phyloP scores from a whole-genome alignment of 2,888 invertebrate species.

The Hoplodrina ambigua region DNA sequence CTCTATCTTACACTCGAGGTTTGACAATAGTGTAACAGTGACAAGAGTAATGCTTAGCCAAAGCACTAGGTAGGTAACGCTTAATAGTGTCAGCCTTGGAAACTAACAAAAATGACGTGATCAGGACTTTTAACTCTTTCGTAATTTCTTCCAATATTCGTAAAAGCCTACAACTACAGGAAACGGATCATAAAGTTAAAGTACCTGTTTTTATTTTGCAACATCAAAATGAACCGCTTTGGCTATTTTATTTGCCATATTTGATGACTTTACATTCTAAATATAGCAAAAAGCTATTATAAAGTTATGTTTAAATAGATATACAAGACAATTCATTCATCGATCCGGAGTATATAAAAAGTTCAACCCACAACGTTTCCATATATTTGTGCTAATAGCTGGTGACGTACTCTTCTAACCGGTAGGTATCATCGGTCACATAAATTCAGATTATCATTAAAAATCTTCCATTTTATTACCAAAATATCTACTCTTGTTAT shows the following conservation, averaged over 20 bases:
- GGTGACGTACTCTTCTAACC: slow-evolving; percentile 36
- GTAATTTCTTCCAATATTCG: background rate
- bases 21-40: background rate
- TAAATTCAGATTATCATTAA: slow-evolving; percentile 6
- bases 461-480: background rate
- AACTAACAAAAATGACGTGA: background rate
- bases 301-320: slow-evolving; percentile 31
- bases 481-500: background rate
- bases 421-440: slow-evolving; percentile 32
- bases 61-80: too few species aligned
- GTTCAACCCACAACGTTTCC: slow-evolving; percentile 53
- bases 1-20: background rate
- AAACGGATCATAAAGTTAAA: slow-evolving; percentile 13
- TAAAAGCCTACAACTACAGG: background rate
- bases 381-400: slow-evolving; percentile 51
- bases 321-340: slow-evolving; percentile 60
- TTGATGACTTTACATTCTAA: slow-evolving; percentile 19
- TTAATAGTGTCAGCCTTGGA: background rate
- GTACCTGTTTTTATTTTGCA: slow-evolving; percentile 8
- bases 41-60: background rate
- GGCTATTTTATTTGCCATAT: slow-evolving; percentile 32
- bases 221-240: slow-evolving; percentile 31
- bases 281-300: slow-evolving; percentile 55
- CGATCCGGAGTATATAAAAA: slow-evolving; percentile 45
- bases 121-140: background rate